Conservation (phyloP, 2,797 vertebrate genomes). For the Urophycis tenuis region DNA sequence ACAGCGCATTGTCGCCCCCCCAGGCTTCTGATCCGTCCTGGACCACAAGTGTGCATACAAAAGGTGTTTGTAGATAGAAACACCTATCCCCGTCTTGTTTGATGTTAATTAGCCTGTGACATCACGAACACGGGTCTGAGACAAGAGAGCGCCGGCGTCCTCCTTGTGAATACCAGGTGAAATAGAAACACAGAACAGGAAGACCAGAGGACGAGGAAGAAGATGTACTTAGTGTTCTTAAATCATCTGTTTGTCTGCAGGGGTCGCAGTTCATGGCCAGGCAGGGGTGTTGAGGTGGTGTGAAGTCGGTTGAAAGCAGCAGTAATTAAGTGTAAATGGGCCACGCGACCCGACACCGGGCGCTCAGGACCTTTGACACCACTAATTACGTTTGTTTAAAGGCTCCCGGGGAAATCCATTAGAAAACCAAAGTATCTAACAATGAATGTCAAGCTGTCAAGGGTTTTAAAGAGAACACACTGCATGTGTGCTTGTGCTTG, state of each 20-base stretch:
- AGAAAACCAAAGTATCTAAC: constrained; percentile 51
- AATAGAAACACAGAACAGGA: not conserved
- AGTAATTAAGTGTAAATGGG: constrained; percentile 65
- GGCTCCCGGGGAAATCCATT: constrained; percentile 60
- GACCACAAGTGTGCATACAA: too few species aligned
- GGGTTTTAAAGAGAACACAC: constrained; percentile 61
- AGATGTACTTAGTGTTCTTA: not conserved
- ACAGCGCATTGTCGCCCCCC: too few species aligned
- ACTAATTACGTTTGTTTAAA: constrained; percentile 70
- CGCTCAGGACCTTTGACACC: constrained; percentile 56
- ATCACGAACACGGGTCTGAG: not conserved
- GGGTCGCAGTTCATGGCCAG: constrained; percentile 2
- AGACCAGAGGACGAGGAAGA: not conserved
- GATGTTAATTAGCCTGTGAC: not conserved
- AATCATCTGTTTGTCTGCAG: not conserved
- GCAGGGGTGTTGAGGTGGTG: constrained; percentile 24
- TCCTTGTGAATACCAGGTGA: not conserved
- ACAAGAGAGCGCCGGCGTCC: not conserved
- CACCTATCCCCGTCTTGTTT: not conserved
- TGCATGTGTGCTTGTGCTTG: constrained; percentile 22
- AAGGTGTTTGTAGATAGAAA: not conserved
- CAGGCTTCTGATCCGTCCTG: too few species aligned
- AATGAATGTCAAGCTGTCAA: constrained; percentile 55
- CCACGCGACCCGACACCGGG: constrained; percentile 42
- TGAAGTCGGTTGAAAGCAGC: constrained; percentile 37